Base-by-base conservation (phyloP, 2,888 invertebrate species). In the Agapostemon virescens region DNA sequence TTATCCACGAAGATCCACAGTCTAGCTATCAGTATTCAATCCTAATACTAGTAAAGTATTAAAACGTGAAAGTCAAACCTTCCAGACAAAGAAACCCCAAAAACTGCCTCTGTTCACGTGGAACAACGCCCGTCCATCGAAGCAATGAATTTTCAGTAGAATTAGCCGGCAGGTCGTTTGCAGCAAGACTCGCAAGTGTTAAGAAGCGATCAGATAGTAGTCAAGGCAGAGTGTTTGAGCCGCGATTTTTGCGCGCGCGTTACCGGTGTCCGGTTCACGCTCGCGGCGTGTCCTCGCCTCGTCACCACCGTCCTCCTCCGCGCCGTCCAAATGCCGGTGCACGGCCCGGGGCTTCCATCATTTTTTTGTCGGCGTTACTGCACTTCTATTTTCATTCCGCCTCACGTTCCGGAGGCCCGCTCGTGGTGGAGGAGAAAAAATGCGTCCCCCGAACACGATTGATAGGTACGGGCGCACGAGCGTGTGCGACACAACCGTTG, bases 361-460 rank as follows among this genome's bases (percentile, higher is more conserved):
- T 90, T 89, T 89, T 88, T 89, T 89, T 85, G 84, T 85, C 88
- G 83, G 86, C 89, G 90, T 89, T 90, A 90, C 87, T 87, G 87
- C 90, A 90, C 89, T 91, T 90, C 88, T 90, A 90, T 91, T 91
- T 91, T 89, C 89, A 90, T 90, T 90, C 89, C 87, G 87, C 88
- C 88, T 90, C 89, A 89, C 90, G 89, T 90, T 90, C 86, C 88
- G 85, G 84, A 85, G 85, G 85, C 83, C 78, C 85, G 82, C 79
- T 81, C 52, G 87, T 81, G 84, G 85, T 77, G 85, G 87, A 85
- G 86, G 87, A 86, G 82, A 87, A 90, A 88, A 90, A 87, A 86
- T 88, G 87, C 89, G 88, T 85, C 86, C 85, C 84, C 87, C 86
- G 87, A 89, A 88, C 87, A 89, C 90, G 90, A 90, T 90, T 89